These are phyloP conservation scores for Xestia ashworthii DNA, from an alignment of 2,888 invertebrate genomes.

Conservation along the genomic window DNA sequence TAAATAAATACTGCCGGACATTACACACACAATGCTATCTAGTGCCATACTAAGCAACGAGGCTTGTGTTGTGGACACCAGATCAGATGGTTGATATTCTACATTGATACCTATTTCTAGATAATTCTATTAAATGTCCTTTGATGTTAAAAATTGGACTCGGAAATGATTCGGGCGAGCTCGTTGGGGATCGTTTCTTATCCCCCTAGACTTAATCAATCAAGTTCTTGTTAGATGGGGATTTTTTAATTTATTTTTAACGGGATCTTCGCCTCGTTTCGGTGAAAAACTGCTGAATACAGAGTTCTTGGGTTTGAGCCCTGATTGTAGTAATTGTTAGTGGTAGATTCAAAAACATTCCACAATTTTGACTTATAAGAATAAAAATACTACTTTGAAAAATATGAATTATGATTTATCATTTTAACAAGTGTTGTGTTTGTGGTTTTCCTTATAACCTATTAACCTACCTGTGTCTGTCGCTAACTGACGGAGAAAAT, in stretches of 20 bases:
- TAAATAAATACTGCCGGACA: too few species aligned
- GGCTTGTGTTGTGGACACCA: too few species aligned
- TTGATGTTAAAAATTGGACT: conserved; percentile 13
- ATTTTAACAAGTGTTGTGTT: neutral
- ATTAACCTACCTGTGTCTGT: too few species aligned
- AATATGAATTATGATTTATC: neutral
- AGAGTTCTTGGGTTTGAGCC: neutral
- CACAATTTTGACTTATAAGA: neutral
- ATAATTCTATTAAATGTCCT: conserved; percentile 8
- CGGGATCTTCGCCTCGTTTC: neutral
- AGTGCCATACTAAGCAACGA: too few species aligned
- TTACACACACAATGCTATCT: too few species aligned
- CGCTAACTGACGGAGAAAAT: too few species aligned
- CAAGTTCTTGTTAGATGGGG: conserved; percentile 30
- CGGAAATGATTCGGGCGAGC: conserved; percentile 20
- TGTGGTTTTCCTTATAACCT: too few species aligned
- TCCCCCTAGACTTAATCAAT: conserved; percentile 46
- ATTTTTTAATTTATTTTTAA: conserved; percentile 43
- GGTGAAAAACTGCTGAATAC: neutral
- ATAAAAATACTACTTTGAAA: neutral
- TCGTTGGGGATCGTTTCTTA: neutral
- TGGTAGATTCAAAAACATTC: neutral
- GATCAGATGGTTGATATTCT: too few species aligned
- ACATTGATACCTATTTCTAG: neutral
- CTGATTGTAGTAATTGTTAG: neutral